Evolutionary conservation across 64 coral and sea anemone species (phyloP), one percentile per base, ranked within the genome.

Genomic region (Montipora cactus): DNA sequence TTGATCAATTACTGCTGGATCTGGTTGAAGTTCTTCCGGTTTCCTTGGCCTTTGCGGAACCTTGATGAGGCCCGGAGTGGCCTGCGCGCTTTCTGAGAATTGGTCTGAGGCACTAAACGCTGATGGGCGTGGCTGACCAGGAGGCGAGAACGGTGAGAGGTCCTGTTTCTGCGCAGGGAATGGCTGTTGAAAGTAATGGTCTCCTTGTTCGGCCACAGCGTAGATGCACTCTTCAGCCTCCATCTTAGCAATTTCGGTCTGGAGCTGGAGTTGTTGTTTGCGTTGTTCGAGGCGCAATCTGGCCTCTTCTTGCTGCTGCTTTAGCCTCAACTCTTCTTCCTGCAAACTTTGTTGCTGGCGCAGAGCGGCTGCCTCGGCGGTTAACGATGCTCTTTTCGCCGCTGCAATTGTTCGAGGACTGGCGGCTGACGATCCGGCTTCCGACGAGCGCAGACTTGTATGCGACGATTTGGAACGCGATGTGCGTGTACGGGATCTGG

Each of bases 291-390:
- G 22, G 22, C 22, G 22, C 22, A 23, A 23, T 23, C 22, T 23
- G 22, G 22, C 22, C 22, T 23, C 22, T 23, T 23, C 22, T 23
- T 23, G 22, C 22, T 74, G 66, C 46, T 87, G 61, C 58, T 67
- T 68, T 4, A 85, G 20, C 23, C 18, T 57, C 47, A 68, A 67
- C 25, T 87, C 61, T 47, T 87, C 64, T 72, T 70, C 83, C 11
- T 71, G 64, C 11, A 87, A 44, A 53, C 2, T 48, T 49, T 53
- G 83, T 20, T 87, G 8, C 49, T 87, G 11, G 8, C 58, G 58
- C 14, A 84, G 45, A 16, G 81, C 21, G 9, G 81, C 81, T 21
- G 81, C 81, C 37, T 84, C 25, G 14, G 67, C 81, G 16, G 59
- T 16, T 55, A 55, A 55, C 59, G 45, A 67, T 67, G 57, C 57